Base-by-base conservation (phyloP, 2,888 invertebrate species). In the Agonopterix alstromeriana region DNA sequence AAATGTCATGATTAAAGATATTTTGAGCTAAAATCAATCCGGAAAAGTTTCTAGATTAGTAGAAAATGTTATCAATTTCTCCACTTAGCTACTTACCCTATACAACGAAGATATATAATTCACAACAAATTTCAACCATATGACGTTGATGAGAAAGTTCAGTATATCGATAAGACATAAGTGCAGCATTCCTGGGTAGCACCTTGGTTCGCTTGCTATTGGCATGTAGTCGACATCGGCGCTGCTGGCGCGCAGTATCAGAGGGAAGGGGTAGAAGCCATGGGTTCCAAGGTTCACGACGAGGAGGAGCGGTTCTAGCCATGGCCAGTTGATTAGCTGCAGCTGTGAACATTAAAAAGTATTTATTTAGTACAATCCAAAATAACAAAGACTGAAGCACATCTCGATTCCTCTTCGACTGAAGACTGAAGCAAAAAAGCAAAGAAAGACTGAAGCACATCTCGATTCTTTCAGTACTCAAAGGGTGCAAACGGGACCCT, bases 161-260 rank as follows among this genome's bases (percentile, higher is more conserved):
- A 83, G 55, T 0, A 82, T 45, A 53, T 84, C 83, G 1, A 73
- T 64, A 8, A 76, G 48, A 40, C 72, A 65, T 0, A 84, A 58
- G 45, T 84, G 84, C 3, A 84, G 54, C 70, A 82, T 79, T 2
- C 81, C 83, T 10, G 79, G 77, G 44, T 80, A 83, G 58, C 84
- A 84, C 10, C 52, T 66, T 0, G 71, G 68, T 1, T 65, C 53
- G 0, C 60, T 42, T 0, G 64, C 36, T 0, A 67, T 54, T 0
- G 65, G 58, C 56, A 72, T 64, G 47, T 70, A 66, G 40, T 77
- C 70, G 8, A 74, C 56, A 27, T 72, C 73, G 8, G 61, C 57
- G 48, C 61, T 65, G 57, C 66, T 36, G 36, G 14, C 14, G 9
- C 10, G 3, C 17, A 76, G 61, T 50, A 74, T 63, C 2, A 76